Evolutionary conservation across 2,113 vertebrate species (phyloP).

Genomic region (Ailurus styani): DNA sequence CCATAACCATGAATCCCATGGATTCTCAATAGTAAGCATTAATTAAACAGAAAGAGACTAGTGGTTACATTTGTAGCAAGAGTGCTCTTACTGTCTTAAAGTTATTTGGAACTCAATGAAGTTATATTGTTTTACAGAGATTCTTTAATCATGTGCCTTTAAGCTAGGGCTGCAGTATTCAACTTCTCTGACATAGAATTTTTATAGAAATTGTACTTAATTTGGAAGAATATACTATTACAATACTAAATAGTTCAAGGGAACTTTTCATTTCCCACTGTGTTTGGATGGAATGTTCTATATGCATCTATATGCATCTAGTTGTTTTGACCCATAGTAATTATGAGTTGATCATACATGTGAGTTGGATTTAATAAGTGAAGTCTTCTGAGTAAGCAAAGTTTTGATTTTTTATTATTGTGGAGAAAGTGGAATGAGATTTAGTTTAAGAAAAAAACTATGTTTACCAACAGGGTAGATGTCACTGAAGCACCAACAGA

Average conservation of each 20-base stretch:
- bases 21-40: background rate
- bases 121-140: background rate
- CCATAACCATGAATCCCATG: background rate
- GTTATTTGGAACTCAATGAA: background rate
- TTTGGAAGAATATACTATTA: background rate
- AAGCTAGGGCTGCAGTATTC: background rate
- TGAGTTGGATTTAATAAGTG: background rate
- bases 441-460: background rate
- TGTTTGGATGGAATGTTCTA: too few relatives aligned
- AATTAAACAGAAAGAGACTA: background rate
- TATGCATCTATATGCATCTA: too few relatives aligned
- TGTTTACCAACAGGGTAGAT: background rate
- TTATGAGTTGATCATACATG: constrained; percentile 8
- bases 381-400: background rate
- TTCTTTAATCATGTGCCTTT: background rate
- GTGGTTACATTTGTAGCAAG: background rate
- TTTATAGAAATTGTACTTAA: background rate
- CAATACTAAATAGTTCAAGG: background rate
- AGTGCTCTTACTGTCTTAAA: background rate
- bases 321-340: background rate
- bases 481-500: background rate
- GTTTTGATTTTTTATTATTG: constrained; percentile 23
- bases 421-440: background rate
- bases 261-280: background rate
- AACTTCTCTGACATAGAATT: constrained; percentile 1